phyloP scores from a whole-genome alignment of 2,888 invertebrate species.

The Neocrepidodera transversa region DNA sequence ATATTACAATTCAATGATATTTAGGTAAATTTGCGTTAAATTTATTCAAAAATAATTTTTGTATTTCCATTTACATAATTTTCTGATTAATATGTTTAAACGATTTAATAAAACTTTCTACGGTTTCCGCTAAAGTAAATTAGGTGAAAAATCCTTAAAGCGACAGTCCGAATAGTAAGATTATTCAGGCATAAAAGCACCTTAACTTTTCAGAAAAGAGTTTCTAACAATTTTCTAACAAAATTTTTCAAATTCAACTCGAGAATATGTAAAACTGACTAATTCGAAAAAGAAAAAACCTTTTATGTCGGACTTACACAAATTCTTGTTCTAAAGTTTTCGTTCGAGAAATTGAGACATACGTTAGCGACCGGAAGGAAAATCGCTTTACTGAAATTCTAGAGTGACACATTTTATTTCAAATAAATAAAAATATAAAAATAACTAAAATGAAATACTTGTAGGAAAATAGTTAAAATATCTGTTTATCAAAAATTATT shows the following conservation, averaged over 20 bases:
- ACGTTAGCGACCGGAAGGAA: neutral
- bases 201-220: neutral
- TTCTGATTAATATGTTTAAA: too few relatives aligned
- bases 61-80: too few relatives aligned
- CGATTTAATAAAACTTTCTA: too few relatives aligned
- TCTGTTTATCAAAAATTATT: too few relatives aligned
- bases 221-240: neutral
- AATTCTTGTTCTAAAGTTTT: constrained; percentile 8
- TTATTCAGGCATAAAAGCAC: neutral
- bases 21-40: too few relatives aligned
- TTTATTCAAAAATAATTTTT: too few relatives aligned
- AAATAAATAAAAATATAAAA: too few relatives aligned
- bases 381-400: neutral
- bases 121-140: too few relatives aligned
- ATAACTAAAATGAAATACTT: too few relatives aligned
- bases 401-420: neutral
- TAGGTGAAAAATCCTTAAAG: neutral
- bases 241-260: constrained; percentile 1
- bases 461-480: too few relatives aligned
- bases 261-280: constrained; percentile 2
- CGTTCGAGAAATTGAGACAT: constrained; percentile 2
- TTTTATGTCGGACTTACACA: constrained; percentile 3
- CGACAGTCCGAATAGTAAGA: neutral
- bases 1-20: too few relatives aligned
- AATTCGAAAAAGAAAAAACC: constrained; percentile 1